Conservation (phyloP, 2,113 vertebrate species). For the Cisticola juncidis region DNA sequence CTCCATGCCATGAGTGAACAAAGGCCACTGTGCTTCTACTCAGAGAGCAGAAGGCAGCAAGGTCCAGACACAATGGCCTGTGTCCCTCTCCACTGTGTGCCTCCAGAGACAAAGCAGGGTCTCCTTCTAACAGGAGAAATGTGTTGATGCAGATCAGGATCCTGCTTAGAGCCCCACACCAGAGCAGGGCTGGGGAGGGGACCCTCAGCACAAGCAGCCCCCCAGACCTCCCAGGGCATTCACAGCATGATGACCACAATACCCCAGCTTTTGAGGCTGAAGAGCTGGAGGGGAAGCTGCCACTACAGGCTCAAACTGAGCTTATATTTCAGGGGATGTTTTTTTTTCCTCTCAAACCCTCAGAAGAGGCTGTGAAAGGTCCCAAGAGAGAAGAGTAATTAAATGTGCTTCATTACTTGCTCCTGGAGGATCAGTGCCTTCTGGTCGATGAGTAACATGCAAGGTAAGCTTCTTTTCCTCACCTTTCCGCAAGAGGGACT, state of each 20-base stretch:
- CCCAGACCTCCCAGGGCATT: not conserved
- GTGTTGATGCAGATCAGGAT: not conserved
- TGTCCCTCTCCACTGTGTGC: not conserved
- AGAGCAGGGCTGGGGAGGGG: not conserved
- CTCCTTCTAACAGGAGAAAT: not conserved
- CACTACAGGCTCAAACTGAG: not conserved
- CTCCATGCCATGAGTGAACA: not conserved
- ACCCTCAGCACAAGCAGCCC: not conserved
- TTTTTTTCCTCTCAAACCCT: not conserved
- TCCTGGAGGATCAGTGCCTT: constrained; percentile 21
- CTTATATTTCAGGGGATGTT: not conserved
- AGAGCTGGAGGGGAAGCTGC: not conserved
- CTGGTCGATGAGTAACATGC: not conserved
- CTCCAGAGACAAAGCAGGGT: not conserved
- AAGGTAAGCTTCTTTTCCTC: constrained; percentile 61
- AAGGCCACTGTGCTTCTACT: not conserved
- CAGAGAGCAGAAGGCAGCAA: not conserved
- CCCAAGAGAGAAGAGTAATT: constrained; percentile 1
- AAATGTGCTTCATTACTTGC: constrained; percentile 56
- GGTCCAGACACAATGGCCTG: not conserved
- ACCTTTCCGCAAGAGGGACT: constrained; percentile 36
- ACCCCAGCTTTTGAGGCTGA: not conserved
- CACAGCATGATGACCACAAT: not conserved
- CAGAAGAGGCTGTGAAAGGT: constrained; percentile 3
- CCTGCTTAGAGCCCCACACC: not conserved